Base-by-base conservation (phyloP, 1,140 invertebrate genomes). In the Apocrypta bakeri region DNA sequence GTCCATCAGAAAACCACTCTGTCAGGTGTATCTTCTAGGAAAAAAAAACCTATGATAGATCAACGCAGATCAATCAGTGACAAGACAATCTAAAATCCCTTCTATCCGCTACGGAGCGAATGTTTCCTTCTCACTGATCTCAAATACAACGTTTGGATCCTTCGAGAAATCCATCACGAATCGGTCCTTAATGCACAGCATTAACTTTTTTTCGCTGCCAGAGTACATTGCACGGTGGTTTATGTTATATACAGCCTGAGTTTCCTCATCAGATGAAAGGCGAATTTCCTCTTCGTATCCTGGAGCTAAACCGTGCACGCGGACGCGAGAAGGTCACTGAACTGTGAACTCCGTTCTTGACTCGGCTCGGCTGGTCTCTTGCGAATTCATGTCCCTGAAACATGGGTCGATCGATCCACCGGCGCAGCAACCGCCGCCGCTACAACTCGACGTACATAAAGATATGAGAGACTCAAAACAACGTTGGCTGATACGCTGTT, bases 341-440 rank as follows among this genome's bases (percentile, higher is more conserved):
- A 82, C 80, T 69, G 73, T 76, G 80, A 82, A 82, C 80, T 68
- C 61, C 64, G 73, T 82, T 82, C 80, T 82, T 82, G 80, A 82
- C 80, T 82, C 37, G 33, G 56, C 24, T 21, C 29, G 63, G 48
- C 29, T 24, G 69, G 72, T 75, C 80, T 76, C 80, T 76, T 37
- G 80, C 72, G 79, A 81, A 81, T 82, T 69, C 73, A 61, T 69
- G 80, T 76, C 80, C 73, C 80, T 82, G 80, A 82, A 61, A 68
- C 76, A 64, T 31, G 40, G 56, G 71, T n/a, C 71, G 69, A 81
- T 81, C 79, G 79, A 81, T 79, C 31, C 68, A n/a, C 25, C 33
- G 21, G 27, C 42, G 42, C 25, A 3, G 11, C n/a, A 29, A 2
- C 24, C 6, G 12, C 21, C 31, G 14, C n/a, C 76, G 24, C 29